These are phyloP conservation scores for Pecten maximus DNA, from an alignment of 2,888 invertebrate species.

Conservation along the genomic window DNA sequence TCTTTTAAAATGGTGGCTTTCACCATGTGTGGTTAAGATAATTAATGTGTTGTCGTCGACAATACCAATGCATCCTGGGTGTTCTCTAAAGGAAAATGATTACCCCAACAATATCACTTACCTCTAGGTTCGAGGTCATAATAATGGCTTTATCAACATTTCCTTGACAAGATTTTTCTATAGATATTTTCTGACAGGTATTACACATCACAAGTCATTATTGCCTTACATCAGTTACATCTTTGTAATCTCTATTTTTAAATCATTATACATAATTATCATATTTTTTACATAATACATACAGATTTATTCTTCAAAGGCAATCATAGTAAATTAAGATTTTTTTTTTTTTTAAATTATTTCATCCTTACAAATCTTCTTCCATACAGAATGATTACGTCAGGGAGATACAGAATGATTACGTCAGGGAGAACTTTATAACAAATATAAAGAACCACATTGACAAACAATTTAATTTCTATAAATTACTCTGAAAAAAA, in stretches of 20 bases:
- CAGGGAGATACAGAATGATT: too few species aligned
- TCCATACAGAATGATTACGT: too few species aligned
- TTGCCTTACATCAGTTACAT: neutral
- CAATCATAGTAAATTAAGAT: neutral
- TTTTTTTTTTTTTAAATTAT: too few species aligned
- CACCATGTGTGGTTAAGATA: neutral
- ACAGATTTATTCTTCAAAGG: neutral
- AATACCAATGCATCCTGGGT: conserved; percentile 16
- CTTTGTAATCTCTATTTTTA: neutral
- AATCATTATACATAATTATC: neutral
- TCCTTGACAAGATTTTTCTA: conserved; percentile 13
- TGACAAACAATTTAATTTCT: too few species aligned
- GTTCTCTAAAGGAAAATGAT: neutral
- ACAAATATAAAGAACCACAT: too few species aligned
- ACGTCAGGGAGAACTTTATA: too few species aligned
- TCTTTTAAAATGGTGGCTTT: neutral
- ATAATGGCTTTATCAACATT: neutral
- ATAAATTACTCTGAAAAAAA: too few species aligned
- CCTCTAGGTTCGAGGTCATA: neutral
- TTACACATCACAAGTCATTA: neutral
- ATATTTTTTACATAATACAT: neutral
- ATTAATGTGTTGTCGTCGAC: neutral
- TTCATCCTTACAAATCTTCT: neutral
- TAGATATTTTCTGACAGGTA: neutral
- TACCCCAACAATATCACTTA: neutral